phyloP scores from a whole-genome alignment of 2,113 vertebrate species.

The Elephantulus edwardii region DNA sequence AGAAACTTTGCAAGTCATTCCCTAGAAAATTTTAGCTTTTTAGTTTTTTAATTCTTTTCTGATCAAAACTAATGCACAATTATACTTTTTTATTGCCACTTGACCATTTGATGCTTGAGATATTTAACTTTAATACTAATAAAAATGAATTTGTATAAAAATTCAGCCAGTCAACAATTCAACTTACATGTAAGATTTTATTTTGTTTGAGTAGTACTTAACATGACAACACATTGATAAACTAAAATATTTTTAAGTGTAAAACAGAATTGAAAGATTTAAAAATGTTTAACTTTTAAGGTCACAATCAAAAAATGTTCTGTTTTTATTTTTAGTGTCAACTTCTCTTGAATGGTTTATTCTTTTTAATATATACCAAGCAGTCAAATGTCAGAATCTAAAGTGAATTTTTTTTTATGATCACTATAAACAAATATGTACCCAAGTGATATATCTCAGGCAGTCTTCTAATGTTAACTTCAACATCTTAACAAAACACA shows the following conservation, averaged over 20 bases:
- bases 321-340: constrained; percentile 47
- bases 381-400: constrained; percentile 39
- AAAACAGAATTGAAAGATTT: constrained; percentile 27
- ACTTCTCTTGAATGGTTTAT: constrained; percentile 47
- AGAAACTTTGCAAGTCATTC: not conserved
- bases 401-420: constrained; percentile 70
- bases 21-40: not conserved
- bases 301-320: not conserved
- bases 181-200: not conserved
- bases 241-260: not conserved
- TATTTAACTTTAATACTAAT: not conserved
- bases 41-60: not conserved
- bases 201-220: not conserved
- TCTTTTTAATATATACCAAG: constrained; percentile 51
- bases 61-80: not conserved
- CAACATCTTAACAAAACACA: constrained; percentile 65
- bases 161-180: not conserved
- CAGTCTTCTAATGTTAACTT: constrained; percentile 62
- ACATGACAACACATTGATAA: not conserved
- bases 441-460: constrained; percentile 27
- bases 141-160: not conserved
- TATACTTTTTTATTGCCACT: not conserved
- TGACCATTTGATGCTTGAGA: not conserved
- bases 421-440: constrained; percentile 53
- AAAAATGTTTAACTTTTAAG: not conserved